Conservation (phyloP, 2,888 invertebrate genomes). For the Eueremaeus valkanovi region DNA sequence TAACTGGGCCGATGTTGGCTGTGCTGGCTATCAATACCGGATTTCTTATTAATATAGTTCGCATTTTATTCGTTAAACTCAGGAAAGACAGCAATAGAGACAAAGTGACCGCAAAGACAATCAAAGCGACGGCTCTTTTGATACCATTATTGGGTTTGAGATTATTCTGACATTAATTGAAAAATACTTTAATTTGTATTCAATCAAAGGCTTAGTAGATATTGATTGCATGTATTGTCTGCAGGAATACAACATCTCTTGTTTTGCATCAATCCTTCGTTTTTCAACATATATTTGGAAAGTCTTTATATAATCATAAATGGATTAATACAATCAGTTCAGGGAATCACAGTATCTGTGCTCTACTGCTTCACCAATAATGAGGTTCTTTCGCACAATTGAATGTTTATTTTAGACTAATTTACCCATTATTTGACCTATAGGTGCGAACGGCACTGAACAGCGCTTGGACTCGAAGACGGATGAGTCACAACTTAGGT, state of each 20-base stretch:
- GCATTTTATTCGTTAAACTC: slow-evolving; percentile 46
- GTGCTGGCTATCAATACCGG: slow-evolving; percentile 43
- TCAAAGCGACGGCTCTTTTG: slow-evolving; percentile 58
- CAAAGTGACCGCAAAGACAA: slow-evolving; percentile 48
- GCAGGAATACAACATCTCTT: slow-evolving; percentile 55
- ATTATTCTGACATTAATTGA: neutral
- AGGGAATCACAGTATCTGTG: slow-evolving; percentile 46
- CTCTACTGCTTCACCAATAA: slow-evolving; percentile 47
- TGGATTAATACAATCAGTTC: slow-evolving; percentile 55
- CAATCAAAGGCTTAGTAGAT: too few species aligned
- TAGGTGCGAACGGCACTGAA: slow-evolving; percentile 35
- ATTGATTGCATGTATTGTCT: too few species aligned
- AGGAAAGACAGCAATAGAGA: slow-evolving; percentile 43
- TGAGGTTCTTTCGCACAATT: slow-evolving; percentile 43
- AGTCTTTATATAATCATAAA: slow-evolving; percentile 55
- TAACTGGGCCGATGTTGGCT: slow-evolving; percentile 46
- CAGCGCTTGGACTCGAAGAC: slow-evolving; percentile 37
- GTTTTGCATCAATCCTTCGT: slow-evolving; percentile 54
- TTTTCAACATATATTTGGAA: slow-evolving; percentile 49
- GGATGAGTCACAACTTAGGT: slow-evolving; percentile 23
- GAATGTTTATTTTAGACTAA: neutral
- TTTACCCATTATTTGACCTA: neutral
- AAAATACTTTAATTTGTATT: neutral
- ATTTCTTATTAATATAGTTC: slow-evolving; percentile 46
- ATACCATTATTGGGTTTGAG: slow-evolving; percentile 58